Evolutionary conservation across 2,797 vertebrate genomes (phyloP).

Genomic region (Phrynocephalus forsythii): DNA sequence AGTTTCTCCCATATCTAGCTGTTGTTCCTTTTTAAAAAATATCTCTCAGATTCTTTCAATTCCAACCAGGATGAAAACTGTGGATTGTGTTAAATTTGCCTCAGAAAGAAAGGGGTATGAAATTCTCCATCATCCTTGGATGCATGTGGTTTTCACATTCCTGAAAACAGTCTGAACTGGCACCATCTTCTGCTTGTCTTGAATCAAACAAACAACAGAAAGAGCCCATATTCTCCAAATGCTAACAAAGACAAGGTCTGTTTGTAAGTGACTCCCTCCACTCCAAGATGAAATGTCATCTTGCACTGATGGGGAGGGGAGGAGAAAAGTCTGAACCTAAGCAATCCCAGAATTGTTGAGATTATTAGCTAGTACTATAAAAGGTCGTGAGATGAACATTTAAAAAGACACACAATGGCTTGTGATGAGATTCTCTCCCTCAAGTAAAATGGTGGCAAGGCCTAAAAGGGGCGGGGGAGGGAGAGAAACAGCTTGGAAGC

Average conservation of each 20-base stretch:
- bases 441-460: conserved; percentile 65
- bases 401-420: conserved; percentile 59
- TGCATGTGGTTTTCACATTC: neutral
- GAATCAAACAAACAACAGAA: neutral
- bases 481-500: conserved; percentile 41
- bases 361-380: conserved; percentile 59
- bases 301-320: neutral
- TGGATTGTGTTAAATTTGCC: too few species aligned
- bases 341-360: conserved; percentile 31
- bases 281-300: neutral
- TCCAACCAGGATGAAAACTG: too few species aligned
- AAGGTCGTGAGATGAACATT: conserved; percentile 63
- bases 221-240: neutral
- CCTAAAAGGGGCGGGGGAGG: conserved; percentile 61
- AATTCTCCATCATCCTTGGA: neutral
- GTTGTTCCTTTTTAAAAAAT: too few species aligned
- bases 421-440: conserved; percentile 58
- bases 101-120: neutral
- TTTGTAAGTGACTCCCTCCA: too few species aligned
- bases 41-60: too few species aligned
- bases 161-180: neutral
- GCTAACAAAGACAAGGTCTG: neutral
- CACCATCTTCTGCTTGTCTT: too few species aligned
- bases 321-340: neutral
- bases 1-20: too few species aligned